These are phyloP conservation scores for Ochropacha duplaris DNA, from an alignment of 2,888 invertebrate genomes.

Conservation along the genomic window DNA sequence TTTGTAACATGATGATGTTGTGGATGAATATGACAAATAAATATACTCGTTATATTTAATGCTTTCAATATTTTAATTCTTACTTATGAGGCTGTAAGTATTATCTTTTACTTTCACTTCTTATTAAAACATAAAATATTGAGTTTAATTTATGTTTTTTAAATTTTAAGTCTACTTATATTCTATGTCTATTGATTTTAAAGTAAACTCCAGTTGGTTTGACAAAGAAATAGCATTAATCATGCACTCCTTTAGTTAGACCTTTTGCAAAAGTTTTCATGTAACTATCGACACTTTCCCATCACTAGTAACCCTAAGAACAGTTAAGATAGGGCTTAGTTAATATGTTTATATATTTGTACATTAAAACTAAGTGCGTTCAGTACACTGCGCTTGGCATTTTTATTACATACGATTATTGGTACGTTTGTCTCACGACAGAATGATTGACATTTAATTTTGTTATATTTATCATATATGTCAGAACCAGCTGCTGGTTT, in stretches of 20 bases:
- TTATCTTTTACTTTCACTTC: neutral
- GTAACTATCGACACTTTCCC: neutral
- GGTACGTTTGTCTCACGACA: slow-evolving; percentile 14
- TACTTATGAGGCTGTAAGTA: neutral
- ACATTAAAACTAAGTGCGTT: slow-evolving; percentile 1
- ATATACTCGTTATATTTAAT: neutral
- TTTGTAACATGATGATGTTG: slow-evolving; percentile 3
- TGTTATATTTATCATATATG: slow-evolving; percentile 14
- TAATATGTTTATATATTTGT: neutral
- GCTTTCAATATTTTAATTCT: neutral
- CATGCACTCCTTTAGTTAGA: too few relatives aligned
- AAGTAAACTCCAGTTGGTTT: too few relatives aligned
- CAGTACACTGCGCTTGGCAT: slow-evolving; percentile 5
- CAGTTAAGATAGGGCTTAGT: neutral
- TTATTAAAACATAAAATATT: neutral
- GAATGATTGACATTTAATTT: slow-evolving; percentile 26
- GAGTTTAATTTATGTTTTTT: too few relatives aligned
- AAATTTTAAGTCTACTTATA: too few relatives aligned
- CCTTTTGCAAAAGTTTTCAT: neutral
- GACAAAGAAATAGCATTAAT: too few relatives aligned
- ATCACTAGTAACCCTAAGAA: slow-evolving; percentile 3
- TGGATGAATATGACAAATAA: neutral
- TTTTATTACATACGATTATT: slow-evolving; percentile 25
- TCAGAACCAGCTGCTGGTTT: slow-evolving; percentile 11
- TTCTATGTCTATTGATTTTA: too few relatives aligned